Percentiles rank a stretch among this genome's conserved stretches.
phyloP scores from a whole-genome alignment of 2,113 vertebrate species.

The Cyprinodon tularosa region DNA sequence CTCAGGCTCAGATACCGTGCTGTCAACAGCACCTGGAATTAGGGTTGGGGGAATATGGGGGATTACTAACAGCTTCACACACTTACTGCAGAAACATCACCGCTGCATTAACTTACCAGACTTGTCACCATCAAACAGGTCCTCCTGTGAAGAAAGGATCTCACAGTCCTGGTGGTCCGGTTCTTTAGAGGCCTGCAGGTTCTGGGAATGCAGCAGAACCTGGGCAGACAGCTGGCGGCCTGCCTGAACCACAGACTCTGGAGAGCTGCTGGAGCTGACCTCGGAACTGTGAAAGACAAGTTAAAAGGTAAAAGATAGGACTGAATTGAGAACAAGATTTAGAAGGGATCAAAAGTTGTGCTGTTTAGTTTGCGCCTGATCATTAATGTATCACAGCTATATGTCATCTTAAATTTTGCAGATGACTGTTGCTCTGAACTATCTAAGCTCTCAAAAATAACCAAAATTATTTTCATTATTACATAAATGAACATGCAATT shows the following conservation, averaged over 20 bases:
- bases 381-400: no score
- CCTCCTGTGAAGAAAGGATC: constrained; percentile 88
- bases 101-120: constrained; percentile 35
- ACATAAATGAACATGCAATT: no score
- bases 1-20: constrained; percentile 76
- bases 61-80: not conserved
- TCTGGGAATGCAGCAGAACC: constrained; percentile 70
- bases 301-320: no score
- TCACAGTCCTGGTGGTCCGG: constrained; percentile 70
- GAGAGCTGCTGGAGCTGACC: constrained; percentile 78
- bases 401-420: no score
- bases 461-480: no score
- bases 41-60: not conserved
- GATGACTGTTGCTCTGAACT: no score
- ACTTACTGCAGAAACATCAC: not conserved
- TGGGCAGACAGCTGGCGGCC: constrained; percentile 60
- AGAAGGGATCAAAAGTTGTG: no score
- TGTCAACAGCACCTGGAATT: constrained; percentile 71
- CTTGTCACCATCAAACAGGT: constrained; percentile 84
- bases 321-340: no score
- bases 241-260: constrained; percentile 55
- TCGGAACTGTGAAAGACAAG: constrained; percentile 61
- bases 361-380: no score
- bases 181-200: constrained; percentile 35
- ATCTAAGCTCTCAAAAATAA: no score